Conservation (phyloP, 2,888 invertebrate genomes). For the Merodon equestris region DNA sequence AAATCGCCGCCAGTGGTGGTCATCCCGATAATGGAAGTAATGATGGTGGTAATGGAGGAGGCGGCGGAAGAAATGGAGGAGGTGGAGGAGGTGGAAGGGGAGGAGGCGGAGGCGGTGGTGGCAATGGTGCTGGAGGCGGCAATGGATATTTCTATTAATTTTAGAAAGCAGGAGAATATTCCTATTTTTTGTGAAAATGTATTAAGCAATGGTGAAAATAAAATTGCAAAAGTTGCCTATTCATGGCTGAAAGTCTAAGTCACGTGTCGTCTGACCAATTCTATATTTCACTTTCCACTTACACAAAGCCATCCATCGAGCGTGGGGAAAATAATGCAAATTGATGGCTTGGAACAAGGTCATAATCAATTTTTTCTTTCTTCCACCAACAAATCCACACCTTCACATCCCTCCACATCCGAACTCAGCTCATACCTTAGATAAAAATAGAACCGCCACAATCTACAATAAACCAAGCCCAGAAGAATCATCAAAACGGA, state of each 20-base stretch:
- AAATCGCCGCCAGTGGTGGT: conserved; percentile 75
- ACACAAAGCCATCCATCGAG: too few species aligned
- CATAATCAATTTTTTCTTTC: too few species aligned
- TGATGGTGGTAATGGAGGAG: conserved; percentile 68
- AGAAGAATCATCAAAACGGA: neutral
- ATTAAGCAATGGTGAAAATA: too few species aligned
- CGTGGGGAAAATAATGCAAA: too few species aligned
- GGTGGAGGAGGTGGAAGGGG: conserved; percentile 70
- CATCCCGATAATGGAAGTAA: conserved; percentile 74
- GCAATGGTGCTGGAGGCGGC: too few species aligned
- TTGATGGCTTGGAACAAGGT: too few species aligned
- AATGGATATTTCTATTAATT: conserved; percentile 48
- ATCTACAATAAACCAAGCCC: neutral
- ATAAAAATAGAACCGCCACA: conserved; percentile 43
- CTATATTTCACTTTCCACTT: too few species aligned
- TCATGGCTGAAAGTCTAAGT: too few species aligned
- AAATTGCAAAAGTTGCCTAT: too few species aligned
- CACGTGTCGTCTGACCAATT: too few species aligned
- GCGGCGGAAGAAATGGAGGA: conserved; percentile 66
- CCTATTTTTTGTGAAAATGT: neutral
- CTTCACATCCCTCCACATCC: conserved; percentile 12
- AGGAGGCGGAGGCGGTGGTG: conserved; percentile 53
- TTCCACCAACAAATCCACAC: too few species aligned
- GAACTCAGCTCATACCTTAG: neutral
- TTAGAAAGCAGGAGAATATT: conserved; percentile 55